Conservation (phyloP, 2,113 vertebrate species). For the Lagopus leucura region DNA sequence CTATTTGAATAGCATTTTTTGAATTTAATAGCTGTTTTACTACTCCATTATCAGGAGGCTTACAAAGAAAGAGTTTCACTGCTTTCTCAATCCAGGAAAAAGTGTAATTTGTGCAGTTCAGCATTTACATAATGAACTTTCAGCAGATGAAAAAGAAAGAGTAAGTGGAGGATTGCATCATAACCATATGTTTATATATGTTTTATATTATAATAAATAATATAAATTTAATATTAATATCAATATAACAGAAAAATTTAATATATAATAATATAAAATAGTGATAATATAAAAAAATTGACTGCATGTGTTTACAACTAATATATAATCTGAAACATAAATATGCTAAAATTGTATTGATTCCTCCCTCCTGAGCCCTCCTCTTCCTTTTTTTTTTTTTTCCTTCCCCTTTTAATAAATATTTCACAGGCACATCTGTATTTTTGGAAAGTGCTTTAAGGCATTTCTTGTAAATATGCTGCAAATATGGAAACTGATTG, state of each 20-base stretch:
- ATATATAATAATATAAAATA: too few species aligned
- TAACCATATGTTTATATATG: neutral
- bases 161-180: neutral
- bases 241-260: too few species aligned
- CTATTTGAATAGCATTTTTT: neutral
- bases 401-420: neutral
- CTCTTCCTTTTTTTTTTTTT: neutral
- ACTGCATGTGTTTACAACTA: neutral
- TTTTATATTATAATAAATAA: too few species aligned
- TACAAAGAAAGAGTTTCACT: neutral
- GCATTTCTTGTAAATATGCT: slow-evolving; percentile 56
- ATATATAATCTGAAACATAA: neutral
- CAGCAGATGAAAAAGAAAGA: neutral
- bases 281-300: neutral
- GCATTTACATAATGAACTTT: neutral
- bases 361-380: neutral
- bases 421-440: slow-evolving; percentile 24
- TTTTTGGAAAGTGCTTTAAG: slow-evolving; percentile 62
- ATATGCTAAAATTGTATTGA: slow-evolving; percentile 13
- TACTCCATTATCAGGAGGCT: neutral
- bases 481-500: slow-evolving; percentile 60
- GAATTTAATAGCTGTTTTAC: neutral
- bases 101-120: neutral
- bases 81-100: neutral
- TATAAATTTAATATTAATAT: too few species aligned